Evolutionary conservation across 2,113 vertebrate species (phyloP), one percentile per base, ranked within the genome.

Genomic region (Menidia beryllina): DNA sequence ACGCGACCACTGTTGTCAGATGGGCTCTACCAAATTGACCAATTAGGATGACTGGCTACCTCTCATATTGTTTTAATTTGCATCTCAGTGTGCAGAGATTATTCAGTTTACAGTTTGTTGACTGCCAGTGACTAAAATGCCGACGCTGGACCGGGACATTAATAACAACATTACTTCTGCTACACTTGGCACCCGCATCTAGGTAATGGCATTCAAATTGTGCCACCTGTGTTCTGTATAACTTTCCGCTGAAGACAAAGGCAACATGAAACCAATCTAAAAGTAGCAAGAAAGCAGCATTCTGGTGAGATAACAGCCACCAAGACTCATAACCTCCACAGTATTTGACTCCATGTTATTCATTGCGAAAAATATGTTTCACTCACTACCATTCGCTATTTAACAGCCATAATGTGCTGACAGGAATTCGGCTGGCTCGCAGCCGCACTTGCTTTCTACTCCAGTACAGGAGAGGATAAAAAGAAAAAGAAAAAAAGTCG

Each of bases 201-300:
- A 75, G 65, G 72, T 82, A 74, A 86, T 74, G 63, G 65, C 79
- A 77, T 80, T 82, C 34, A 62, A 73, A 87, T 80, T 78, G 73
- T 66, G 79, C 77, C 63, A 59, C 72, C 63, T 74, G 83, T 49
- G 72, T 75, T 81, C 56, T 60, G 30, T 47, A 80, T 26, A 38
- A 50, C 70, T 71, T 73, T 53, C 65, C 24, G 80, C 61, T 64
- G 75, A 72, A 84, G 79, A 71, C 36, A 58, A 12, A 62, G 62
- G 47, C 41, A 71, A 81, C 79, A 69, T 77, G 21, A 83, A 68
- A 69, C 71, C 64, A 82, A 72, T 82, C 51, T 65, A 53, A 75
- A 64, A 73, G 55, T 73, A 60, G 64, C 63, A 70, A 52, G 58
- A 70, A 67, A 82, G 67, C 77, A 51, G 27, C 62, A 30, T 26